Conservation (phyloP, 2,113 vertebrate genomes). For the Chaetura pelagica region DNA sequence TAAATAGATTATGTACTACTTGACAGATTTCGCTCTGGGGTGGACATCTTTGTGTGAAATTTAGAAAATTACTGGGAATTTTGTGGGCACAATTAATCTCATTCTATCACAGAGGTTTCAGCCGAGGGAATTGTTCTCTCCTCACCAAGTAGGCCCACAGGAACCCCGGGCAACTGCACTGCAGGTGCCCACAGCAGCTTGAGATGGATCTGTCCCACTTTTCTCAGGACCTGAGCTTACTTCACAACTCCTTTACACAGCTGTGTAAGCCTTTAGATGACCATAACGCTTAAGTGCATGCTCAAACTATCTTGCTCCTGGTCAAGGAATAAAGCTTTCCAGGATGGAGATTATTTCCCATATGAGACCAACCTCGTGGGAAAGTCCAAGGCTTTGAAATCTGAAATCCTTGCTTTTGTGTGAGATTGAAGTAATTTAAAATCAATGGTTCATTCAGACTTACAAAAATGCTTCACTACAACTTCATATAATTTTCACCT, state of each 20-base stretch:
- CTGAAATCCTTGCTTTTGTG: not conserved
- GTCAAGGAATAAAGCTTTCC: not conserved
- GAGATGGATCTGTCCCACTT: not conserved
- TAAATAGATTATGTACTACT: not conserved
- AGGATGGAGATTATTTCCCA: not conserved
- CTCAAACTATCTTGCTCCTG: not conserved
- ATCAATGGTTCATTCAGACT: not conserved
- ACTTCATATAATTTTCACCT: not conserved
- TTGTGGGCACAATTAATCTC: not conserved
- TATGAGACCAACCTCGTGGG: not conserved
- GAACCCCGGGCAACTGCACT: not conserved
- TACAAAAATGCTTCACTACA: not conserved
- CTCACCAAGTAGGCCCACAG: accelerated
- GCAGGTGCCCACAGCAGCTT: not conserved
- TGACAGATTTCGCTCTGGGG: not conserved
- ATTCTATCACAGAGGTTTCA: not conserved
- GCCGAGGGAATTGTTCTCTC: not conserved
- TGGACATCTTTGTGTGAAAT: not conserved
- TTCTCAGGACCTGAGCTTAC: not conserved
- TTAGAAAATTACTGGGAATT: not conserved
- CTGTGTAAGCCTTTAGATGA: not conserved
- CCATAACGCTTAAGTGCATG: not conserved
- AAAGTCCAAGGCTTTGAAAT: not conserved
- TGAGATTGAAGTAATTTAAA: not conserved
- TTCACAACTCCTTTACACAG: not conserved